These are phyloP conservation scores for Caenorhabditis sulstoni DNA, from an alignment of 2,888 invertebrate species.

Conservation along the genomic window DNA sequence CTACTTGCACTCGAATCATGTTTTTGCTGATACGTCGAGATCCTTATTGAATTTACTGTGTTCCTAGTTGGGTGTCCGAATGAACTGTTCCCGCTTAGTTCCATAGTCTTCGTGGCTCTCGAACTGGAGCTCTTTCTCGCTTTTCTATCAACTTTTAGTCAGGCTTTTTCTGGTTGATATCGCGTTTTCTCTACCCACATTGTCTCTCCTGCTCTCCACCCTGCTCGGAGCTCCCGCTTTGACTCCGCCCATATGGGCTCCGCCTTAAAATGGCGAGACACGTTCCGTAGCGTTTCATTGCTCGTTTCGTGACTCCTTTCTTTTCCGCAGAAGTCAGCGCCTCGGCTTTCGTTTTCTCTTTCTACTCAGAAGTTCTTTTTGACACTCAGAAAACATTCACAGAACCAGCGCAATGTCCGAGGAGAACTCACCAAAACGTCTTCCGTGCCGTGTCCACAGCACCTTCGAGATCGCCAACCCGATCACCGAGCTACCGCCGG, in stretches of 20 bases:
- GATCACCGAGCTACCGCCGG: slow-evolving; percentile 34
- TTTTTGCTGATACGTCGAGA: too few species aligned
- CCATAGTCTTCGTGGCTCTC: too few species aligned
- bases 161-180: not conserved
- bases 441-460: slow-evolving; percentile 31
- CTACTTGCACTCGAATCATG: too few species aligned
- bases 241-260: slow-evolving; percentile 34
- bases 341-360: not conserved
- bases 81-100: too few species aligned
- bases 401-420: slow-evolving; percentile 18
- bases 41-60: too few species aligned
- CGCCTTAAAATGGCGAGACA: slow-evolving; percentile 30
- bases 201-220: not conserved
- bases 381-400: not conserved
- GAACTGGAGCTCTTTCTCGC: not conserved
- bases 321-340: not conserved
- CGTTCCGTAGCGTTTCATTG: slow-evolving; percentile 14
- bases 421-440: slow-evolving; percentile 22
- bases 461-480: slow-evolving; percentile 38
- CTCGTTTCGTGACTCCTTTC: not conserved
- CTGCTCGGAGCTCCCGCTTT: not conserved
- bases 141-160: not conserved
- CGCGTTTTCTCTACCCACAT: not conserved
- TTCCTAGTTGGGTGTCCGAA: too few species aligned
- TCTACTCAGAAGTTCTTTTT: not conserved